A percentile compares a stretch with the other conserved stretches of the same genome.
Evolutionary conservation across 2,797 vertebrate species (phyloP).

Genomic region (Tapirus indicus): DNA sequence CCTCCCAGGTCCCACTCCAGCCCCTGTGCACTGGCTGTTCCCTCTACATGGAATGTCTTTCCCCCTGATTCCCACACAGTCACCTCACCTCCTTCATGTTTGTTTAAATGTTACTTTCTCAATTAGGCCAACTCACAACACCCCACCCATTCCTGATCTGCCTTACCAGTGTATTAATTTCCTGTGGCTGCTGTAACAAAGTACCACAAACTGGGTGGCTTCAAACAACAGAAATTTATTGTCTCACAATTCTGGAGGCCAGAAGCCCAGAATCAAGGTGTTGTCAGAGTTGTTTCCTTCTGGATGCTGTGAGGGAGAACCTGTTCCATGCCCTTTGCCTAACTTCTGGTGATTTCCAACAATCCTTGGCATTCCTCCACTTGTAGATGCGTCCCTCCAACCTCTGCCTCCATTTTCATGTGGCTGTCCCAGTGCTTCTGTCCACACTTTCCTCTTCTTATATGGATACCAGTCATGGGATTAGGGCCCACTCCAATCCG

Average conservation of each 20-base stretch:
- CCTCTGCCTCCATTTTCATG: neutral
- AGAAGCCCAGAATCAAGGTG: neutral
- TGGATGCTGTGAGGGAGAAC: neutral
- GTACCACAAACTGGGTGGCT: neutral
- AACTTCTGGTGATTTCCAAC: neutral
- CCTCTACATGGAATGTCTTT: neutral
- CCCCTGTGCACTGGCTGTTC: neutral
- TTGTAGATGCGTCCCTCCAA: neutral
- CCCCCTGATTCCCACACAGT: neutral
- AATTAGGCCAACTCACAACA: neutral
- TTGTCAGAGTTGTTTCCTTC: neutral
- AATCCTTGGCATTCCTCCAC: fast-evolving
- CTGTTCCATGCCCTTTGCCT: no score
- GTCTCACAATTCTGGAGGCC: neutral
- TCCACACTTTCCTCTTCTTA: neutral
- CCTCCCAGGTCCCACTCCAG: neutral
- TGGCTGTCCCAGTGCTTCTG: neutral
- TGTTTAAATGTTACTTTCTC: neutral
- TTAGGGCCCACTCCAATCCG: neutral
- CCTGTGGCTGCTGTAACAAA: neutral
- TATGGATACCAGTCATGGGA: neutral
- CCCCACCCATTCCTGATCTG: neutral
- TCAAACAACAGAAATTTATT: neutral
- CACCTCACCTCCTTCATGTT: neutral
- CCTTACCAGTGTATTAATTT: neutral